These are phyloP conservation scores for Sinocyclocheilus grahami DNA, from an alignment of 2,113 vertebrate species.

Conservation along the genomic window DNA sequence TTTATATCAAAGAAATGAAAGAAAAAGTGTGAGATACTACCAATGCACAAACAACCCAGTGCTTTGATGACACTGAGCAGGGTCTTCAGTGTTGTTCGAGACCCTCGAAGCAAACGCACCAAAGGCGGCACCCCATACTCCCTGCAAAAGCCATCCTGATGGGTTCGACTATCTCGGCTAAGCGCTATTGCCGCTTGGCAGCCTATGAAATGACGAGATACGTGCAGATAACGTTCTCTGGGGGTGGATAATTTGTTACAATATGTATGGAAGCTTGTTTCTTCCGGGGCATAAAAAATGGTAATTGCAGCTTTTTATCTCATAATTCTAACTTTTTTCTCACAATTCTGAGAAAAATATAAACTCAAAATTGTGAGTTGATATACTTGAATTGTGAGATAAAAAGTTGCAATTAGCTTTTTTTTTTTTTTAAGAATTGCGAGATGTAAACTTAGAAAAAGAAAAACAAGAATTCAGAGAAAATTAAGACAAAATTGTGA, in stretches of 20 bases:
- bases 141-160: conserved; percentile 77
- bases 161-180: conserved; percentile 70
- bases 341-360: too few relatives aligned
- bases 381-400: neutral
- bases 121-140: conserved; percentile 76
- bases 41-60: conserved; percentile 74
- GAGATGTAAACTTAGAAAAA: too few relatives aligned
- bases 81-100: conserved; percentile 69
- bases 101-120: conserved; percentile 71
- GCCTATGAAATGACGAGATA: conserved; percentile 34
- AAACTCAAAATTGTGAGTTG: too few relatives aligned
- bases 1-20: neutral
- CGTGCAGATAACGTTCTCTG: conserved; percentile 2
- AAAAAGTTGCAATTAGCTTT: neutral
- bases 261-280: neutral
- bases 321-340: too few relatives aligned
- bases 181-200: conserved; percentile 76
- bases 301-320: too few relatives aligned
- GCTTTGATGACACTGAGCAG: conserved; percentile 75
- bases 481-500: neutral
- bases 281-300: too few relatives aligned
- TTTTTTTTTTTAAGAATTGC: too few relatives aligned
- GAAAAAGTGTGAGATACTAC: conserved; percentile 60
- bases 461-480: too few relatives aligned
- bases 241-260: conserved; percentile 2